Evolutionary conservation across 2,113 vertebrate genomes (phyloP).

Genomic region (Phodopus roborovskii): DNA sequence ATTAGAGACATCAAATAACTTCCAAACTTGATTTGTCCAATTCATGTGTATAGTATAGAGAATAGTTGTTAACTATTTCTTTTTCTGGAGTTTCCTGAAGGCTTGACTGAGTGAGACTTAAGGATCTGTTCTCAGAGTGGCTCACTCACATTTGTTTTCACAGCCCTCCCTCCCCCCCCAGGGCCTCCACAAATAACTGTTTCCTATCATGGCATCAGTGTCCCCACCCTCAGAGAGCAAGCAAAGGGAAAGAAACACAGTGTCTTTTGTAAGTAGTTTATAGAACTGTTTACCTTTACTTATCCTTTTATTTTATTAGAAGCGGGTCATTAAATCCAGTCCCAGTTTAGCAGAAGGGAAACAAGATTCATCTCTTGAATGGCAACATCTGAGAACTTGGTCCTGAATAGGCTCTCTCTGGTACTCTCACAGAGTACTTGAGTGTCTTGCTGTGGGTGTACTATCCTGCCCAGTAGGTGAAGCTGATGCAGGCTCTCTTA

Average conservation of each 20-base stretch:
- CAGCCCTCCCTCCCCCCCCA: too few relatives aligned
- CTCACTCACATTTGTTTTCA: background rate
- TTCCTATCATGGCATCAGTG: background rate
- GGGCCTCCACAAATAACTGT: background rate
- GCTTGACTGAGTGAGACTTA: background rate
- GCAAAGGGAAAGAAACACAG: background rate
- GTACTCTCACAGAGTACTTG: background rate
- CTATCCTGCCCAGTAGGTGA: background rate
- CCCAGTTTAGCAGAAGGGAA: background rate
- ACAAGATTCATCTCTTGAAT: background rate
- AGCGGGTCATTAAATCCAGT: background rate
- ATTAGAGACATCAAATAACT: slow-evolving; percentile 25
- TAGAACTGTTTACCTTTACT: background rate
- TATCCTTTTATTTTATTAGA: slow-evolving; percentile 44
- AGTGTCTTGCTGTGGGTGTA: background rate
- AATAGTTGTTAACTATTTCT: background rate
- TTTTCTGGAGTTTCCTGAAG: background rate
- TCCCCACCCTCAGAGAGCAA: background rate
- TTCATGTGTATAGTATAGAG: background rate
- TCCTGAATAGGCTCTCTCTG: background rate
- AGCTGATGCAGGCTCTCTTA: background rate
- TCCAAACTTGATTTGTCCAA: slow-evolving; percentile 42
- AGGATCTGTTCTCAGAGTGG: background rate
- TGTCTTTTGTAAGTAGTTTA: slow-evolving; percentile 9
- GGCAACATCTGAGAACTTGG: background rate